Base-by-base conservation (phyloP, 1,140 invertebrate genomes). In the Drosophila cardini region DNA sequence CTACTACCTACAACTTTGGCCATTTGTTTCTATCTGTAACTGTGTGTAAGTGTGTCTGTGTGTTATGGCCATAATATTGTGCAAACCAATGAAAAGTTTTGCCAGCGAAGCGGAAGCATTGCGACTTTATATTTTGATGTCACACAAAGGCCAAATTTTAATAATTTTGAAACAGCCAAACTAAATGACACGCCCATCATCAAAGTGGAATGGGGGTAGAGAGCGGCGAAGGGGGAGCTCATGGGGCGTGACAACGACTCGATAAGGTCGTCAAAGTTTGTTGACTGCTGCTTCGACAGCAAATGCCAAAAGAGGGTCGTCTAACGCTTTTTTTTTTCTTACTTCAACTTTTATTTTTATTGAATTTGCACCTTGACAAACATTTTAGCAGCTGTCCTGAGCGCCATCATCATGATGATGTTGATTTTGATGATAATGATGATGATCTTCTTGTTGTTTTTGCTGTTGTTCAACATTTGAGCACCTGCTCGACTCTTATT, bases 361-460 rank as follows among this genome's bases (percentile, higher is more conserved):
- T 74, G 72, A 74, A 74, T 74, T 70, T 70, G 65, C 72, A 70
- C 65, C 72, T 74, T 70, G 65, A 74, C 57, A 74, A 70, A 70
- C 57, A 74, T 73, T 73, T 73, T 73, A 73, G 65, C 71, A 73
- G 64, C 63, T 68, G 63, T 57, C 64, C 32, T 32, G 32, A 36
- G 53, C 36, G 18, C 48, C 45, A 16, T n/a, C 11, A 52, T 2
- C 4, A 16, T 2, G 48, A 43, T 4, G 13, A 34, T 15, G 21
- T 42, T 9, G 48, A n/a, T n/a, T n/a, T 13, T 32, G 46, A 40
- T 40, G 53, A 34, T 52, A 40, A 45, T 55, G 62, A 50, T 40
- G 55, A 45, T 34, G 11, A n/a, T n/a, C n/a, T n/a, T n/a, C n/a
- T n/a, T n/a, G n/a, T n/a, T n/a, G n/a, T 26, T 26, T 5, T 26